These are phyloP conservation scores for Eupithecia exiguata DNA, from an alignment of 2,888 invertebrate genomes.

Conservation along the genomic window DNA sequence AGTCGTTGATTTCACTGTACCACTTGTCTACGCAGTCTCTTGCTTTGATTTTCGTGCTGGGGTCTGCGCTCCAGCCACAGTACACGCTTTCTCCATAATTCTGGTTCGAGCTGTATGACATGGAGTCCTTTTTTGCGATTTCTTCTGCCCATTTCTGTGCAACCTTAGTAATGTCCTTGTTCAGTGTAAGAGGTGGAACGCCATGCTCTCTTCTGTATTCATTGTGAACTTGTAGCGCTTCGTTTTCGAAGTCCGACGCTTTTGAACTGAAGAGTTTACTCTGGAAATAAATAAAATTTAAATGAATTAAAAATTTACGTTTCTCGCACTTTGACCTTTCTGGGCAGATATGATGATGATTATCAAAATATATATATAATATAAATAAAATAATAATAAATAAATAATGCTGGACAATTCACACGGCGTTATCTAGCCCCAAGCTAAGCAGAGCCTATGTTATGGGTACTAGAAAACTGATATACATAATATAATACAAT, in stretches of 20 bases:
- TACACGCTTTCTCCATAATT: conserved; percentile 89
- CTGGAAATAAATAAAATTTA: conserved; percentile 55
- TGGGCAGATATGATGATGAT: background rate
- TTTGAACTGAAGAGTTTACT: conserved; percentile 74
- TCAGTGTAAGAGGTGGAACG: conserved; percentile 78
- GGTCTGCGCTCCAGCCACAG: conserved; percentile 87
- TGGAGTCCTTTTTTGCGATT: conserved; percentile 85
- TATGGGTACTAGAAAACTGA: no score
- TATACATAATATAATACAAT: no score
- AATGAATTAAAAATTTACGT: background rate
- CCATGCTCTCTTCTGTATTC: conserved; percentile 77
- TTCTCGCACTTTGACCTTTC: background rate
- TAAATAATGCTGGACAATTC: no score
- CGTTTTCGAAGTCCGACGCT: conserved; percentile 71
- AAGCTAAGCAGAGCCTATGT: no score
- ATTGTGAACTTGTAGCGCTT: conserved; percentile 74
- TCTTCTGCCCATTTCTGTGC: conserved; percentile 89
- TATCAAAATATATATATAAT: background rate
- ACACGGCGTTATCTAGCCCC: no score
- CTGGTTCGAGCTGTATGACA: conserved; percentile 86
- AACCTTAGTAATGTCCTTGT: conserved; percentile 85
- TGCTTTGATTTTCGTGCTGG: conserved; percentile 86
- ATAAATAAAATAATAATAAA: no score
- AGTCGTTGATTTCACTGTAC: conserved; percentile 90
- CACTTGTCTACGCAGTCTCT: conserved; percentile 89